phyloP scores from a whole-genome alignment of 2,113 vertebrate genomes.

The Lynx canadensis region DNA sequence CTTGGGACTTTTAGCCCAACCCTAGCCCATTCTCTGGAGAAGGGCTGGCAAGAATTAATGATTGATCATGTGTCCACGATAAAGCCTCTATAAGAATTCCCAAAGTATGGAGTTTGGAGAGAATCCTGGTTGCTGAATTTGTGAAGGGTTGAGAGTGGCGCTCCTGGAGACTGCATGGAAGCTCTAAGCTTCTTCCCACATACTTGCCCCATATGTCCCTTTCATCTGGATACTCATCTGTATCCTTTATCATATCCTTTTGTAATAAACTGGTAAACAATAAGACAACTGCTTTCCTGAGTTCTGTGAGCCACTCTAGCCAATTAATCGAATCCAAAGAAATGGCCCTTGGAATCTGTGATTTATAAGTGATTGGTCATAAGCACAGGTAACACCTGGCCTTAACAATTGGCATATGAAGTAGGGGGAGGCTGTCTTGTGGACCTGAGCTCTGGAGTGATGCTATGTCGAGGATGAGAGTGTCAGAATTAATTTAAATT shows the following conservation, averaged over 20 bases:
- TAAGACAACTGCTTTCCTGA: not conserved
- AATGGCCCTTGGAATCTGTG: not conserved
- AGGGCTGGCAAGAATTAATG: not conserved
- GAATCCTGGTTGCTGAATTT: not conserved
- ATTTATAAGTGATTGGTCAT: not conserved
- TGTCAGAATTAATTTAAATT: not conserved
- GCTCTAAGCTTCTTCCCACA: not conserved
- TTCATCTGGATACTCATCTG: not conserved
- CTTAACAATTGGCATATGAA: not conserved
- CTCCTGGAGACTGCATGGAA: no score
- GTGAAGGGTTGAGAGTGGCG: not conserved
- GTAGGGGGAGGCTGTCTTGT: not conserved
- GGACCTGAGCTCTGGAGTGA: not conserved
- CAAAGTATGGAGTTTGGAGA: not conserved
- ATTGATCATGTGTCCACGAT: not conserved
- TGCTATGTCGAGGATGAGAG: not conserved
- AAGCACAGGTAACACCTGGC: not conserved
- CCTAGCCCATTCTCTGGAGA: not conserved
- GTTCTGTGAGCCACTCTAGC: not conserved
- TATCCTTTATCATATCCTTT: not conserved
- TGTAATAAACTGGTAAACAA: not conserved
- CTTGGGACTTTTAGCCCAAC: not conserved
- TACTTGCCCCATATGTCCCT: not conserved
- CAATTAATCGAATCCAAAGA: not conserved
- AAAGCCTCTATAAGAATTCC: not conserved